These are phyloP conservation scores for Sarcophaga rosellei DNA, from an alignment of 2,888 invertebrate genomes.

Conservation along the genomic window DNA sequence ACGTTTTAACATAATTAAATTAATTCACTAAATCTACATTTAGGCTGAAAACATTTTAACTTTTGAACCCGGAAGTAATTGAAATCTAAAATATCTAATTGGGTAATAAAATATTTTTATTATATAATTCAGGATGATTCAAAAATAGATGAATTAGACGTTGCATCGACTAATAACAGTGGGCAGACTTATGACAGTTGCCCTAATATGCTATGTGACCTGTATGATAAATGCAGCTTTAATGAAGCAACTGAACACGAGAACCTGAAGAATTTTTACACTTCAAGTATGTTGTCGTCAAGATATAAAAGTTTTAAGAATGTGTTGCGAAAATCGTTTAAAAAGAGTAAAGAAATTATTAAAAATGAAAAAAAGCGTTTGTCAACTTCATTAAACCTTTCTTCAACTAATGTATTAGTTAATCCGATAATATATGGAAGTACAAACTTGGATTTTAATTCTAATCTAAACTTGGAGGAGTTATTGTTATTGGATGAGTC, in stretches of 20 bases:
- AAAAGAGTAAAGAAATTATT: slow-evolving; percentile 77
- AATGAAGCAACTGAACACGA: slow-evolving; percentile 44
- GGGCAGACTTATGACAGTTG: slow-evolving; percentile 71
- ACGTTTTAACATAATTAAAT: neutral
- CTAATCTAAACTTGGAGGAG: slow-evolving; percentile 73
- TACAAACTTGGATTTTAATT: slow-evolving; percentile 10
- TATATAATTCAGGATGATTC: slow-evolving; percentile 43
- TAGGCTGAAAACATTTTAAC: neutral
- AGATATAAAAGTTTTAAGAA: slow-evolving; percentile 77
- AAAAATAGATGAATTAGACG: slow-evolving; percentile 24
- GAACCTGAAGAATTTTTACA: neutral
- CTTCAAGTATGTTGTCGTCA: slow-evolving; percentile 57
- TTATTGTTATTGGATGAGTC: slow-evolving; percentile 73
- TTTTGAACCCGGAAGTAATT: neutral
- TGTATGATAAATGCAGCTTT: slow-evolving; percentile 18
- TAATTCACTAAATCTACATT: neutral
- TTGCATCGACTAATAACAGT: slow-evolving; percentile 4
- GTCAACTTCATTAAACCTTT: slow-evolving; percentile 70
- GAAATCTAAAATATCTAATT: neutral
- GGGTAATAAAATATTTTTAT: slow-evolving; percentile 22
- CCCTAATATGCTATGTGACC: slow-evolving; percentile 73
- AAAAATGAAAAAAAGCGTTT: slow-evolving; percentile 75
- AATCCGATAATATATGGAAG: slow-evolving; percentile 19
- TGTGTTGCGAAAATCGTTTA: slow-evolving; percentile 78
- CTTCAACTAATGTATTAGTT: slow-evolving; percentile 28